Conservation (phyloP, 2,797 vertebrate species). For the Chanos chanos region DNA sequence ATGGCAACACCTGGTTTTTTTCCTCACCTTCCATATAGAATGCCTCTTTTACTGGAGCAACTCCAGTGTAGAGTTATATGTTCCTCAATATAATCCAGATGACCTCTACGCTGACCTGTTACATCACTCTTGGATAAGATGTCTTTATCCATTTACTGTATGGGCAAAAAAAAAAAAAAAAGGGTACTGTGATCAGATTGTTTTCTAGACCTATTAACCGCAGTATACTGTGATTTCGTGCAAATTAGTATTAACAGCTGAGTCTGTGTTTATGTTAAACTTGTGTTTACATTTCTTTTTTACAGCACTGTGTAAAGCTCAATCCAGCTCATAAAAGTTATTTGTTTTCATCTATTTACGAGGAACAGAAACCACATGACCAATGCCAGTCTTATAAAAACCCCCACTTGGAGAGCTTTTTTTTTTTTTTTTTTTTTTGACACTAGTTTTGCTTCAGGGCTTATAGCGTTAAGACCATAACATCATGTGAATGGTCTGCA, state of each 20-base stretch:
- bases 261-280: conserved; percentile 20
- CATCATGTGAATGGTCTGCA: conserved; percentile 51
- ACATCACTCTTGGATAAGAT: conserved; percentile 2
- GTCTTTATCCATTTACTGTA: not conserved
- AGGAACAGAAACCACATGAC: conserved; percentile 52
- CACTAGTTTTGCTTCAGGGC: conserved; percentile 43
- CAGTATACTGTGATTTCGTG: conserved; percentile 21
- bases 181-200: not conserved
- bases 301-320: conserved; percentile 40
- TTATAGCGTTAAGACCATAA: conserved; percentile 41
- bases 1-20: no score
- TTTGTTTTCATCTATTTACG: conserved; percentile 61
- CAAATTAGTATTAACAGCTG: conserved; percentile 40
- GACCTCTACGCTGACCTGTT: not conserved
- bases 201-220: conserved; percentile 6
- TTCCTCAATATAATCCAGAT: no score
- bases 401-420: conserved; percentile 43
- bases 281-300: conserved; percentile 36
- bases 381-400: conserved; percentile 55
- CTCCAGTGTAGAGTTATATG: no score
- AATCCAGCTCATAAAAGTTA: conserved; percentile 43
- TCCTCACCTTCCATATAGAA: no score
- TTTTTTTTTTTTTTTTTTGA: no score
- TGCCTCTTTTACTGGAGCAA: no score
- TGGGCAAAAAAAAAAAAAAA: not conserved